Evolutionary conservation across 1,140 invertebrate genomes (phyloP).

Genomic region (Octopus sinensis): DNA sequence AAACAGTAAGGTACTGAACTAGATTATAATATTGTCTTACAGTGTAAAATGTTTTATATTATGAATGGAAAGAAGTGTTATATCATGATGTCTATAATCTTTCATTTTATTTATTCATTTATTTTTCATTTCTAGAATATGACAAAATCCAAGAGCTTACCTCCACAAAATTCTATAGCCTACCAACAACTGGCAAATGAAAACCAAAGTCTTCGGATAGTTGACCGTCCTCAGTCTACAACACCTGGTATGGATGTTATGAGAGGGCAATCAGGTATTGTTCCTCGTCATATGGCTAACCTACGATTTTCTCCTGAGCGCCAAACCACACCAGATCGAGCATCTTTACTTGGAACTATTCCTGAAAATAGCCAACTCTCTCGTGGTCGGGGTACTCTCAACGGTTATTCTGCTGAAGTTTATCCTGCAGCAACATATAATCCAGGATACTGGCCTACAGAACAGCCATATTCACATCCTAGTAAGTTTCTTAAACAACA

Average conservation of each 20-base stretch:
- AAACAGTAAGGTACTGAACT: too few relatives aligned
- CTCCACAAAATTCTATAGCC: neutral
- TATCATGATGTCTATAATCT: neutral
- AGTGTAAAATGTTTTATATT: too few relatives aligned
- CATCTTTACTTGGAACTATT: conserved; percentile 37
- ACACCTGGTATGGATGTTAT: neutral
- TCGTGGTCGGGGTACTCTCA: neutral
- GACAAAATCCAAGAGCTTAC: conserved; percentile 8
- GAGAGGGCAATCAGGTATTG: neutral
- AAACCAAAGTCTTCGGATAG: neutral
- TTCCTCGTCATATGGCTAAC: neutral
- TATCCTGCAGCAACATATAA: neutral
- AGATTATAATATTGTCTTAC: too few relatives aligned
- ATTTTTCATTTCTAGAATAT: neutral
- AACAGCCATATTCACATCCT: neutral
- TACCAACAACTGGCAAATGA: neutral
- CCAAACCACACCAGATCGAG: conserved; percentile 30
- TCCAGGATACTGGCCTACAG: neutral
- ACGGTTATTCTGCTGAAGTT: neutral
- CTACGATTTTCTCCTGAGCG: conserved; percentile 36
- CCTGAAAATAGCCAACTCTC: conserved; percentile 45
- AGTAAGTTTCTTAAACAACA: neutral
- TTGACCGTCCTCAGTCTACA: neutral
- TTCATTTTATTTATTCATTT: neutral
- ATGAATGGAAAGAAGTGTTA: neutral